Conservation (phyloP, 2,888 invertebrate genomes). For the Lymantria monacha region DNA sequence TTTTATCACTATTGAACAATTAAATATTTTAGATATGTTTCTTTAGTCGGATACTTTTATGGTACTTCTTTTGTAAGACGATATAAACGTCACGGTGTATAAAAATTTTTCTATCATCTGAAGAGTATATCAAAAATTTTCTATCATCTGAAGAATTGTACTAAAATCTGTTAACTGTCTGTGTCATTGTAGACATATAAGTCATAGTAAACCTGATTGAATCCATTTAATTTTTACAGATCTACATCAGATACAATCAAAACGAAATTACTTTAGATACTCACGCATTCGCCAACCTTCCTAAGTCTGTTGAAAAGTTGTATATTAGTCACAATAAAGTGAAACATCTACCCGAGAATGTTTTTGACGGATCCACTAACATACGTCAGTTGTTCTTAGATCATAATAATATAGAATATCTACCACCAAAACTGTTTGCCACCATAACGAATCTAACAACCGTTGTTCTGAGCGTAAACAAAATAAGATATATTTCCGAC, state of each 20-base stretch:
- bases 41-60: too few relatives aligned
- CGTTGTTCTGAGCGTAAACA: neutral
- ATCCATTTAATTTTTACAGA: neutral
- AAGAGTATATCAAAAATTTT: too few relatives aligned
- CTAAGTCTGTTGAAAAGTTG: neutral
- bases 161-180: too few relatives aligned
- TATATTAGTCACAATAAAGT: neutral
- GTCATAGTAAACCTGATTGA: too few relatives aligned
- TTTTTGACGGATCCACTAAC: neutral
- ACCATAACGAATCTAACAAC: neutral
- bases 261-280: neutral
- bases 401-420: neutral
- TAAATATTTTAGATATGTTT: too few relatives aligned
- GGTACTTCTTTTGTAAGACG: too few relatives aligned
- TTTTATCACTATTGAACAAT: too few relatives aligned
- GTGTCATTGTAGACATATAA: too few relatives aligned
- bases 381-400: neutral
- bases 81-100: too few relatives aligned
- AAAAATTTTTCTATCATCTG: too few relatives aligned
- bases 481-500: neutral
- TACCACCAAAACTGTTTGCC: neutral
- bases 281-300: neutral
- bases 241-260: neutral
- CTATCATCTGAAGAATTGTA: too few relatives aligned
- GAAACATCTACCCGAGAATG: neutral